Percentiles rank a stretch among this genome's conserved stretches.
Conservation (phyloP, 1,140 invertebrate species). For the Orchesella cincta region DNA sequence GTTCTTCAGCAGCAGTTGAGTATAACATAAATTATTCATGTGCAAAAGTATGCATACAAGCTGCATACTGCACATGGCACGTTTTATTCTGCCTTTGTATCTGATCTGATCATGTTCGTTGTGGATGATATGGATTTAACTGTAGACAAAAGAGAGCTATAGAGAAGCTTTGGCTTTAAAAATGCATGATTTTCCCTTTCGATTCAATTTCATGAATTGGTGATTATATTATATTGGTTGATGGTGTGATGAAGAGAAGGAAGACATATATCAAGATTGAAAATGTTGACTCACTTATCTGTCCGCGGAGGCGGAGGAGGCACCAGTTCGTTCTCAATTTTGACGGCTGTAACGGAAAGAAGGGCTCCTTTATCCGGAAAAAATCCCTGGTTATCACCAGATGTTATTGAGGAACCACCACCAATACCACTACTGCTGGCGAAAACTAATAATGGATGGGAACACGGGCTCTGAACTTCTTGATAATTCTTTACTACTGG, state of each 20-base stretch:
- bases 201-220: no score
- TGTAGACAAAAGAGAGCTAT: no score
- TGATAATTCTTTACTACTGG: slow-evolving; percentile 19
- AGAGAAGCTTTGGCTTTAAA: no score
- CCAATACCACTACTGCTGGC: slow-evolving; percentile 23
- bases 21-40: no score
- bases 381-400: slow-evolving; percentile 4
- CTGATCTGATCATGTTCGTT: no score
- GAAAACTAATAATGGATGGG: not conserved
- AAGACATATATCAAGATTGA: not conserved
- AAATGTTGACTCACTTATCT: slow-evolving; percentile 29
- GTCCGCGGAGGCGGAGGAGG: slow-evolving; percentile 34
- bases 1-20: no score
- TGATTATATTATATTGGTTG: not conserved
- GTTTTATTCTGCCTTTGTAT: not conserved
- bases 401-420: slow-evolving; percentile 19
- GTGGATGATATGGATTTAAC: no score
- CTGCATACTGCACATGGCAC: no score
- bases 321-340: slow-evolving; percentile 38
- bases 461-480: slow-evolving; percentile 3
- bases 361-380: slow-evolving; percentile 14
- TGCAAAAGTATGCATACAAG: no score
- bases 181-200: no score
- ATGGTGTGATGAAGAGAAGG: not conserved
- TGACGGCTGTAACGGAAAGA: not conserved